Evolutionary conservation across 2,797 vertebrate genomes (phyloP).

Genomic region (Pipistrellus pygmaeus): DNA sequence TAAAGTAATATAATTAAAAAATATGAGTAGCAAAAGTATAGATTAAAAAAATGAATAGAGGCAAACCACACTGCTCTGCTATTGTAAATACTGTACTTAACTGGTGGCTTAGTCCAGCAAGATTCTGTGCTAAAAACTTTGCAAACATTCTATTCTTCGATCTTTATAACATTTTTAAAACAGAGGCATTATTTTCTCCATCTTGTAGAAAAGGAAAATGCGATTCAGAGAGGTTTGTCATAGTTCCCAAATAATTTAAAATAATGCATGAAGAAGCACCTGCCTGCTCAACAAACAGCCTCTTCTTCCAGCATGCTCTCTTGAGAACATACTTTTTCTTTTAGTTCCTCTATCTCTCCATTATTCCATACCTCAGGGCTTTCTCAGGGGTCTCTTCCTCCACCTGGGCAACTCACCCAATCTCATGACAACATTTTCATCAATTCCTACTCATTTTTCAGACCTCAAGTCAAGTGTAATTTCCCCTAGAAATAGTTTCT

Average conservation of each 20-base stretch:
- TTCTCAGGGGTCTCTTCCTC: background rate
- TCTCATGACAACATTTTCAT: fast-evolving
- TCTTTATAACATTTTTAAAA: background rate
- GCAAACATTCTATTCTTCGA: background rate
- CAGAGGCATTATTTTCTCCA: background rate
- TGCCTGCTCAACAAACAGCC: background rate
- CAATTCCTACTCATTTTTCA: background rate
- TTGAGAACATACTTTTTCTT: background rate
- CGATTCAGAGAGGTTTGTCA: background rate
- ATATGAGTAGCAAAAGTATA: background rate
- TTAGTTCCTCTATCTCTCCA: background rate
- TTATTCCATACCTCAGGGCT: background rate
- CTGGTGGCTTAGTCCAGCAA: background rate
- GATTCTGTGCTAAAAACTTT: background rate
- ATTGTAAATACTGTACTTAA: background rate
- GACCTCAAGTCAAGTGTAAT: background rate
- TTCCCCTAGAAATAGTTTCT: background rate
- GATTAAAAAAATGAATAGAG: background rate
- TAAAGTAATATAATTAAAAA: background rate
- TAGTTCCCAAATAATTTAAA: background rate
- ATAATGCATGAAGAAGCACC: background rate
- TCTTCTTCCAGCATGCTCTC: background rate
- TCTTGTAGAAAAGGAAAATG: background rate
- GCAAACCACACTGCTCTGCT: background rate
- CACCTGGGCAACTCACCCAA: background rate